Conservation (phyloP, 2,797 vertebrate species). For the Harpagifer antarcticus region DNA sequence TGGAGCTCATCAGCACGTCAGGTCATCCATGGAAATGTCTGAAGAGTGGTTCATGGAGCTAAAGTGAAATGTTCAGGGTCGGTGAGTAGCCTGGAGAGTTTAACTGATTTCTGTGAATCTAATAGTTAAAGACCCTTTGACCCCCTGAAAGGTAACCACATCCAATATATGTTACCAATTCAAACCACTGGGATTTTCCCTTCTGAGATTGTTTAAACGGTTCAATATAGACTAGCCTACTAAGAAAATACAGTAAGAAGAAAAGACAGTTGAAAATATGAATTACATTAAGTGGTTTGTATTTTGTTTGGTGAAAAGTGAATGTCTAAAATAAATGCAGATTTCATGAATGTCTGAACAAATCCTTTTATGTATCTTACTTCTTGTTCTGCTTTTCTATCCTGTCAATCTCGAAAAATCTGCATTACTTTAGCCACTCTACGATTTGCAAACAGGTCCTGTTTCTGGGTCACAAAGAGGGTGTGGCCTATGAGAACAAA, state of each 20-base stretch:
- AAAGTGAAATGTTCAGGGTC: slow-evolving; percentile 26
- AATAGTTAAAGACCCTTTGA: slow-evolving; percentile 31
- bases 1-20: slow-evolving; percentile 41
- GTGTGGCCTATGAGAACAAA: background rate
- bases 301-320: background rate
- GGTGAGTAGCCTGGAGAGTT: slow-evolving; percentile 19
- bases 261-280: background rate
- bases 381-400: background rate
- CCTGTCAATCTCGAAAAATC: background rate
- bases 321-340: background rate
- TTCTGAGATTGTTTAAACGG: background rate
- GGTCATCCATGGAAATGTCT: slow-evolving; percentile 45
- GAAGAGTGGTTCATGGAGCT: slow-evolving; percentile 45
- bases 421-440: background rate
- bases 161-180: background rate
- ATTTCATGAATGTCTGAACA: background rate
- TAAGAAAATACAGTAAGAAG: background rate
- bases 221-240: background rate
- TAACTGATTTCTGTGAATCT: slow-evolving; percentile 2
- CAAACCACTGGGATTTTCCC: background rate
- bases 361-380: no score
- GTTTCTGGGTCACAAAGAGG: background rate
- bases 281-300: background rate
- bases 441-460: background rate
- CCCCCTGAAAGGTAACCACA: background rate